These are phyloP conservation scores for Ctenicera cuprea DNA, from an alignment of 2,888 invertebrate genomes.

Conservation along the genomic window DNA sequence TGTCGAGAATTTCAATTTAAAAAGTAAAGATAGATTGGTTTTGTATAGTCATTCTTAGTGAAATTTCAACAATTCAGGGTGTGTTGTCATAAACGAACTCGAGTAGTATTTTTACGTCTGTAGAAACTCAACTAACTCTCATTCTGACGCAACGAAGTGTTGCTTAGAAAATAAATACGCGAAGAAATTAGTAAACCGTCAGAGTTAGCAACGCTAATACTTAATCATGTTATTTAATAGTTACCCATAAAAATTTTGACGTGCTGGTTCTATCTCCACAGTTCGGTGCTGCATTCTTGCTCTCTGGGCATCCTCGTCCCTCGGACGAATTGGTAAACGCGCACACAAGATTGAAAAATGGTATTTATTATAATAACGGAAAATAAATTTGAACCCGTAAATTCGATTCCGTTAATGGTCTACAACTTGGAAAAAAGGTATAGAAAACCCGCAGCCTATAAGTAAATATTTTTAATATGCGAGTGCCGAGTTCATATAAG, in stretches of 20 bases:
- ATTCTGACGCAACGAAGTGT: conserved; percentile 34
- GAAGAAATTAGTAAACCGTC: conserved; percentile 52
- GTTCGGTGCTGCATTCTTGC: conserved; percentile 48
- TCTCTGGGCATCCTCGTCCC: conserved; percentile 6
- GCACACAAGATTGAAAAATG: conserved; percentile 16
- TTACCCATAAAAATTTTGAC: conserved; percentile 65
- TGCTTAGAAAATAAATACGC: conserved; percentile 42
- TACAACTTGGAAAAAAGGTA: neutral
- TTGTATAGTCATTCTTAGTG: conserved; percentile 28
- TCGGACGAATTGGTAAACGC: neutral
- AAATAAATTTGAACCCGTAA: conserved; percentile 27
- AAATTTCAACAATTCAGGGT: conserved; percentile 39
- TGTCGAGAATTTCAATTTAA: conserved; percentile 38
- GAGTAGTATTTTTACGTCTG: conserved; percentile 1
- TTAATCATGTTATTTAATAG: conserved; percentile 67
- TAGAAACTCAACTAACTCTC: conserved; percentile 19
- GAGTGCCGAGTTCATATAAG: neutral
- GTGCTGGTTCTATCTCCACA: conserved; percentile 56
- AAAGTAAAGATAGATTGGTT: conserved; percentile 43
- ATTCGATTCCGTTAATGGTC: conserved; percentile 16
- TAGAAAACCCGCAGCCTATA: neutral
- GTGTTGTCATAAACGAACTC: conserved; percentile 24
- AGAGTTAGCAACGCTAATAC: conserved; percentile 51
- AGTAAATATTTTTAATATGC: conserved; percentile 13
- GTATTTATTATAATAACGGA: conserved; percentile 35